These are phyloP conservation scores for Fragum sueziense DNA, from an alignment of 2,888 invertebrate species.

Conservation along the genomic window DNA sequence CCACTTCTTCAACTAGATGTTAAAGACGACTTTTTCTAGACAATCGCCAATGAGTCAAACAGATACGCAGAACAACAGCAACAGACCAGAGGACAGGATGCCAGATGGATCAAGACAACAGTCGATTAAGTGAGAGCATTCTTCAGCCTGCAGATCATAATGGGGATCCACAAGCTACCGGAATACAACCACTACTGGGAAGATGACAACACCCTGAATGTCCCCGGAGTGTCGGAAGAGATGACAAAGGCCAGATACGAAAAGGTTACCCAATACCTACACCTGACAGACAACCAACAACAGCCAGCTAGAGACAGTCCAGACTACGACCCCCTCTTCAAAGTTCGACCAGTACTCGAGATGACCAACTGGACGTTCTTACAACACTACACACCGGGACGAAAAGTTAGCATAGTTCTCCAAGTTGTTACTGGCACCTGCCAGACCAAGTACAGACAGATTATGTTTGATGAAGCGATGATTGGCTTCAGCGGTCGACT, in stretches of 20 bases:
- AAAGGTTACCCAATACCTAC: neutral
- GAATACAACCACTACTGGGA: neutral
- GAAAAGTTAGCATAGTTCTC: neutral
- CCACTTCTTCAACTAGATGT: neutral
- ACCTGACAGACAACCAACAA: too few relatives aligned
- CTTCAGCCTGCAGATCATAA: neutral
- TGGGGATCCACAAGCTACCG: neutral
- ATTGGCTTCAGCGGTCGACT: neutral
- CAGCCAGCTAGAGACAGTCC: neutral
- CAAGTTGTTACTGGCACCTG: too few relatives aligned
- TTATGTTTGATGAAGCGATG: neutral
- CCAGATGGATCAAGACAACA: neutral
- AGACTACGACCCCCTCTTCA: neutral
- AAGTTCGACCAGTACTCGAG: neutral
- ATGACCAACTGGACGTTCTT: neutral
- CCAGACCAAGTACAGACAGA: too few relatives aligned
- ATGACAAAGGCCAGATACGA: neutral
- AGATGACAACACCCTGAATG: neutral
- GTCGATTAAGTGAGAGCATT: neutral
- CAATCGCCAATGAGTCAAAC: neutral
- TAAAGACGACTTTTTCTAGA: neutral
- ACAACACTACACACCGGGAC: neutral
- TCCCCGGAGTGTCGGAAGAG: neutral
- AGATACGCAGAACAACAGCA: neutral
- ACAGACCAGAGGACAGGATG: neutral